Evolutionary conservation across 2,113 vertebrate species (phyloP).

Genomic region (Myanophis thanlyinensis): DNA sequence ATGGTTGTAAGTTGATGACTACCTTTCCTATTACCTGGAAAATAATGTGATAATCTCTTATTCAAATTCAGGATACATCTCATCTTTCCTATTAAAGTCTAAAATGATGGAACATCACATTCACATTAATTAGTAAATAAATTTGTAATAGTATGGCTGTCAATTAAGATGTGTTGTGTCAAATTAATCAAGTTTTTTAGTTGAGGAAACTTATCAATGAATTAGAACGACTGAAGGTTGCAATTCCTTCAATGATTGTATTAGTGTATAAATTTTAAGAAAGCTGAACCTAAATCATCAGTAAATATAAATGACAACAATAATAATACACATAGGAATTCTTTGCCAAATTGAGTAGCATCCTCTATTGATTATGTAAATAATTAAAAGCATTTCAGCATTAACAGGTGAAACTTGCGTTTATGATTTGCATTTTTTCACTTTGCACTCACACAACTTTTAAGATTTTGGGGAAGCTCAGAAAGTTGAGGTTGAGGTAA

Average conservation of each 20-base stretch:
- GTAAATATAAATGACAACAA: not conserved
- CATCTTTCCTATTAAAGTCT: not conserved
- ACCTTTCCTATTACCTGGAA: not conserved
- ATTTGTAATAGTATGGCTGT: not conserved
- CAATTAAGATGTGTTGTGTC: not conserved
- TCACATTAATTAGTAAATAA: not conserved
- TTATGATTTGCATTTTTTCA: not conserved
- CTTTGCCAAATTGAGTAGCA: slow-evolving; percentile 16
- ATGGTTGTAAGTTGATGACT: not conserved
- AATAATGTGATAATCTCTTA: not conserved
- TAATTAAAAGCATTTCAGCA: not conserved
- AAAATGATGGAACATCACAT: not conserved
- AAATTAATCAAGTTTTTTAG: not conserved
- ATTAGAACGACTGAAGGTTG: fast-evolving
- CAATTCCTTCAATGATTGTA: not conserved
- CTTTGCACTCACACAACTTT: not conserved
- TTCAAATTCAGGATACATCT: not conserved
- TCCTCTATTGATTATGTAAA: slow-evolving; percentile 43
- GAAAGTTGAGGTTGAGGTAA: not conserved
- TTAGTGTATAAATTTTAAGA: not conserved
- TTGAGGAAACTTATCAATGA: not conserved
- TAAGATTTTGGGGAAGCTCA: not conserved
- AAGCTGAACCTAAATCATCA: not conserved
- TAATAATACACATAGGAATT: fast-evolving
- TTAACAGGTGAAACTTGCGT: fast-evolving